Percentiles rank a stretch among this genome's conserved stretches.
Evolutionary conservation across 2,888 invertebrate genomes (phyloP).

Genomic region (Aleiodes alternator): DNA sequence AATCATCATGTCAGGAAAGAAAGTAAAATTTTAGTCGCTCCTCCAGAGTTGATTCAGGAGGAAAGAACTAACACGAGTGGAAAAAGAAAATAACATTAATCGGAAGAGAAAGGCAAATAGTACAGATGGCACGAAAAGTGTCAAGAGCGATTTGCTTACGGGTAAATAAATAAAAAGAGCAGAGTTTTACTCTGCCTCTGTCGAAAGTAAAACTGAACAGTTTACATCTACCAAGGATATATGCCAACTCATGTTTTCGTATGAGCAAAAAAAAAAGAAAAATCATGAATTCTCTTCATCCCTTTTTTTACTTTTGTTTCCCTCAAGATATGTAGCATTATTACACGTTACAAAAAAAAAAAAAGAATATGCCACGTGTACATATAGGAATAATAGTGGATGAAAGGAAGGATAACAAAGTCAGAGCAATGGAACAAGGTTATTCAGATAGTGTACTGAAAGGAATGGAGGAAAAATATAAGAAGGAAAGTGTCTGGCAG

Average conservation of each 20-base stretch:
- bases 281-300: background rate
- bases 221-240: background rate
- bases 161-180: too few relatives aligned
- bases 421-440: slow-evolving; percentile 27
- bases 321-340: slow-evolving; percentile 9
- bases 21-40: too few relatives aligned
- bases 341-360: slow-evolving; percentile 1
- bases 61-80: too few relatives aligned
- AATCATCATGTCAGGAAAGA: too few relatives aligned
- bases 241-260: slow-evolving; percentile 9
- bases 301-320: background rate
- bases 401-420: background rate
- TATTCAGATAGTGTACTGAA: slow-evolving; percentile 10
- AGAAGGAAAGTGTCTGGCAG: slow-evolving; percentile 28
- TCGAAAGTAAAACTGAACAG: too few relatives aligned
- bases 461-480: background rate
- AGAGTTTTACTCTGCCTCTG: too few relatives aligned
- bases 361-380: background rate
- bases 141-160: too few relatives aligned
- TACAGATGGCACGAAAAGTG: too few relatives aligned
- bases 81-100: too few relatives aligned
- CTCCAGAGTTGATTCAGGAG: too few relatives aligned
- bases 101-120: too few relatives aligned
- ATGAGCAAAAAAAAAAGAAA: slow-evolving; percentile 5
- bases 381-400: background rate